Evolutionary conservation across 2,888 invertebrate genomes (phyloP).

Genomic region (Syrphus vitripennis): DNA sequence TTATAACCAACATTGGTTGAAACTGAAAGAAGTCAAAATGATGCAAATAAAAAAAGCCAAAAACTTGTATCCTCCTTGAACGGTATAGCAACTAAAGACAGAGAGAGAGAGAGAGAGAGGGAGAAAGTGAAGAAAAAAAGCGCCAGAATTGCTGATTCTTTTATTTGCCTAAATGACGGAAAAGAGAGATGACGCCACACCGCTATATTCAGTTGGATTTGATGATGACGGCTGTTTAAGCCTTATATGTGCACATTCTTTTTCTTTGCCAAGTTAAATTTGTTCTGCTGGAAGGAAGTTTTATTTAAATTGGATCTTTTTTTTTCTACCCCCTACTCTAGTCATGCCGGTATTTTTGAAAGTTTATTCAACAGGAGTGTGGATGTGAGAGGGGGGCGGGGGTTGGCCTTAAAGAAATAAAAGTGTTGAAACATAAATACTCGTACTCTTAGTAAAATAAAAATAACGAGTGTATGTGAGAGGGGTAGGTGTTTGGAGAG

Average conservation of each 20-base stretch:
- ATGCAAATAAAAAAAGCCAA: background rate
- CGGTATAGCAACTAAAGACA: background rate
- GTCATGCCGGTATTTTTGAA: background rate
- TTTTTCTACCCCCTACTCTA: background rate
- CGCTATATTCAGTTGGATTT: background rate
- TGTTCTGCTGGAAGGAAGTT: constrained; percentile 18
- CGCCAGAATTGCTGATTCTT: background rate
- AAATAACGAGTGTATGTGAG: background rate
- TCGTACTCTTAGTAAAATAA: background rate
- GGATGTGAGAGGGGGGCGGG: background rate
- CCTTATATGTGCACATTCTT: constrained; percentile 21
- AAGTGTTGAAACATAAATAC: constrained; percentile 20
- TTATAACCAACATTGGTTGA: background rate
- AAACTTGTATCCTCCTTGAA: background rate
- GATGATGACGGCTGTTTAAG: constrained; percentile 14
- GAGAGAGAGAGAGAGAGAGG: background rate
- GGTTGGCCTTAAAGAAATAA: background rate
- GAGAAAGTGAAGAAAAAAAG: background rate
- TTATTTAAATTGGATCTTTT: constrained; percentile 3
- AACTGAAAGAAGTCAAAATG: background rate
- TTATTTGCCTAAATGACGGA: constrained; percentile 17
- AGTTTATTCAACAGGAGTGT: background rate
- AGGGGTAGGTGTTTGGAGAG: background rate
- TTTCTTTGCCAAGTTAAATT: constrained; percentile 23
- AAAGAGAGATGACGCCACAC: background rate